Percentiles rank a stretch among this genome's conserved stretches.
Evolutionary conservation across 2,113 vertebrate genomes (phyloP).

Genomic region (Taxidea taxus): DNA sequence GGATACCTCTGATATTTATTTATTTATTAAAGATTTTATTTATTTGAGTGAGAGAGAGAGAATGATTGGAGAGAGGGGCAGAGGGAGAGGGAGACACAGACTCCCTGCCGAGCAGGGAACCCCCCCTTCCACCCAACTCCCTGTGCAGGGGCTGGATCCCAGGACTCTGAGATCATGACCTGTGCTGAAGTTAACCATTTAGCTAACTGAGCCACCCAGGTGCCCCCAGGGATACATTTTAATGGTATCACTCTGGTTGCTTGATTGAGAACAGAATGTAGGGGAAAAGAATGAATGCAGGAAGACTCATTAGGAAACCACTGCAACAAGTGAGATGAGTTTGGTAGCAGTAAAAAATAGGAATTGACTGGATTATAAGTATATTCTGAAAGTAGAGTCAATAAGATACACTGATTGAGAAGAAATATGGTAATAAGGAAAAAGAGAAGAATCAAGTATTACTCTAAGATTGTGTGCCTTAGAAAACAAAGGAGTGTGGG

Average conservation of each 20-base stretch:
- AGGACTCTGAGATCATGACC: background rate
- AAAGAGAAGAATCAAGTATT: background rate
- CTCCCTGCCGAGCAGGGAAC: background rate
- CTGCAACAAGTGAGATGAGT: background rate
- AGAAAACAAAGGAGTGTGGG: background rate
- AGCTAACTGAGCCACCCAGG: background rate
- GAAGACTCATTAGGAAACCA: background rate
- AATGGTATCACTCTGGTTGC: background rate
- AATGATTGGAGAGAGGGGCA: background rate
- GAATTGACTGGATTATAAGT: background rate
- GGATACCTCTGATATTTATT: background rate
- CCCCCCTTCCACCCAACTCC: fast-evolving
- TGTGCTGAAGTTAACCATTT: background rate
- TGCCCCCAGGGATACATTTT: fast-evolving
- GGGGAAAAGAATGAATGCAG: background rate
- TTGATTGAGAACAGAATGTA: background rate
- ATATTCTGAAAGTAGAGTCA: background rate
- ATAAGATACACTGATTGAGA: background rate
- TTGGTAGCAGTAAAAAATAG: background rate
- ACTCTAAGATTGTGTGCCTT: background rate
- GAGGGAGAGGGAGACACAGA: background rate
- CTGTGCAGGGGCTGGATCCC: background rate
- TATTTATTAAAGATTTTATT: too few species aligned
- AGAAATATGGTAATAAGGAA: background rate
- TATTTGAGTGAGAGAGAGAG: too few species aligned